Conservation (phyloP, 1,140 invertebrate species). For the Neotoxoptera formosana region DNA sequence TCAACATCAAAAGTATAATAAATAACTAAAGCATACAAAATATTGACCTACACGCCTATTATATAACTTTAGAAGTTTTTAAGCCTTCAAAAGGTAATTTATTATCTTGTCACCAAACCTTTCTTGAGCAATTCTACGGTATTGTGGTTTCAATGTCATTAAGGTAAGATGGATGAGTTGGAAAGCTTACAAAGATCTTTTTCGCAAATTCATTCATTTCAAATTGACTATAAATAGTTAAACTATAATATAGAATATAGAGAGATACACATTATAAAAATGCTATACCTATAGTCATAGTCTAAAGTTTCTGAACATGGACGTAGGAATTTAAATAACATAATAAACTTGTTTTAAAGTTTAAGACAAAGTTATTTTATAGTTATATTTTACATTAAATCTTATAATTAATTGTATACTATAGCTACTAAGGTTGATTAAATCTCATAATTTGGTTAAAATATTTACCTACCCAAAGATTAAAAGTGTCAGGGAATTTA, state of each 20-base stretch:
- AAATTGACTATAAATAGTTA: neutral
- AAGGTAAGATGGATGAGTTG: neutral
- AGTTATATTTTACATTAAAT: neutral
- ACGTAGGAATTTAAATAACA: neutral
- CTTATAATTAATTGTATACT: neutral
- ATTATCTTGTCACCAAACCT: neutral
- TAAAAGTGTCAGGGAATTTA: neutral
- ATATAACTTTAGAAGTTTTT: neutral
- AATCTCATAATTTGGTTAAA: neutral
- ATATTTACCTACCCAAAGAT: neutral
- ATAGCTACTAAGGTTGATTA: too few species aligned
- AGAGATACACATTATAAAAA: neutral
- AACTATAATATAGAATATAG: neutral
- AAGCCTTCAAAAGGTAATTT: conserved; percentile 21
- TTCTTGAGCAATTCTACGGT: neutral
- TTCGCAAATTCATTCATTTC: neutral
- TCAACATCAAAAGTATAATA: neutral
- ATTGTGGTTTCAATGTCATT: neutral
- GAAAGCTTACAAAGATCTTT: neutral
- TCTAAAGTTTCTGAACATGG: neutral
- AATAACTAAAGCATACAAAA: neutral
- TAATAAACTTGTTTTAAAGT: neutral
- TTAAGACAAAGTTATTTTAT: neutral
- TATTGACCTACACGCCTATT: neutral
- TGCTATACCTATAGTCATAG: neutral